phyloP scores from a whole-genome alignment of 2,113 vertebrate species.

The Rhombomys opimus region DNA sequence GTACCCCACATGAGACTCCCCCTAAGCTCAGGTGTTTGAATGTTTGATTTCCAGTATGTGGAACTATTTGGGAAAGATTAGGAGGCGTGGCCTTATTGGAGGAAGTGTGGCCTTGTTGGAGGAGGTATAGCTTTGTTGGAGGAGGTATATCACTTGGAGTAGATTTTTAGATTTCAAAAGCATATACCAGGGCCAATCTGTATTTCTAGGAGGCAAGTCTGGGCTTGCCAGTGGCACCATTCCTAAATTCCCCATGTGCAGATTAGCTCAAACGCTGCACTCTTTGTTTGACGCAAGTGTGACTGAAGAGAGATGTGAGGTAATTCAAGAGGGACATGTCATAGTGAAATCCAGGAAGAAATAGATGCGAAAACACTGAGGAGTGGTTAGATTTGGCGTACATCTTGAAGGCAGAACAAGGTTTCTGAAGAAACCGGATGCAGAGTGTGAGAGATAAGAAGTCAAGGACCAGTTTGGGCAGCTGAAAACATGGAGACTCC shows the following conservation, averaged over 20 bases:
- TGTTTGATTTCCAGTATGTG: neutral
- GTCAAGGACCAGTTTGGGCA: neutral
- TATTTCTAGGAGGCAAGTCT: neutral
- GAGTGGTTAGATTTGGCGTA: neutral
- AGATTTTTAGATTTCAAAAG: neutral
- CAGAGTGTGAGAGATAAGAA: neutral
- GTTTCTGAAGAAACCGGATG: neutral
- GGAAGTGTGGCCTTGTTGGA: neutral
- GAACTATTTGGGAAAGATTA: neutral
- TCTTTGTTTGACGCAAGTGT: neutral
- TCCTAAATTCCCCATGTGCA: neutral
- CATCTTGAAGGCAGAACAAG: neutral
- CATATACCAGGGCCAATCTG: neutral
- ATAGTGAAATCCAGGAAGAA: neutral
- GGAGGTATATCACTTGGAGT: neutral
- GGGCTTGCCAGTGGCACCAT: neutral
- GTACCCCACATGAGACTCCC: too few species aligned
- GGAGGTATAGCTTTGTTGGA: neutral
- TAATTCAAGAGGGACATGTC: neutral
- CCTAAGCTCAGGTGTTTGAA: neutral
- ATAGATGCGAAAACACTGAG: neutral
- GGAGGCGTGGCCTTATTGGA: neutral
- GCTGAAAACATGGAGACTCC: neutral
- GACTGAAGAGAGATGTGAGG: neutral
- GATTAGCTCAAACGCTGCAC: constrained; percentile 8